phyloP scores from a whole-genome alignment of 2,888 invertebrate genomes.

The Leptinotarsa rubiginosa region DNA sequence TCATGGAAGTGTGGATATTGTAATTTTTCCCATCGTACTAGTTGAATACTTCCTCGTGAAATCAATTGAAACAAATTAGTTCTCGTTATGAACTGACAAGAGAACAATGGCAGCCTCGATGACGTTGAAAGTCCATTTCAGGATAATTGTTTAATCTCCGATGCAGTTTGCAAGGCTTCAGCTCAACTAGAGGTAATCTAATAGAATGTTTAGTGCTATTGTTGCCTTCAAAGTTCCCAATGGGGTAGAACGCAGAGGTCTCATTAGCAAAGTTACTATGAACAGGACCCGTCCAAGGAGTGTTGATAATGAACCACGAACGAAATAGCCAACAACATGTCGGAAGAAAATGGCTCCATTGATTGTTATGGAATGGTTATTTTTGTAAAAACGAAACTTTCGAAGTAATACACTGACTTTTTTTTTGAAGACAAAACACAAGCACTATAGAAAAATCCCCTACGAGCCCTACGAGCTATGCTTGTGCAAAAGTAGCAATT shows the following conservation, averaged over 20 bases:
- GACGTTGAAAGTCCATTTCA: conserved; percentile 45
- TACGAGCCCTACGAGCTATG: no score
- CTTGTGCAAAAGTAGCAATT: no score
- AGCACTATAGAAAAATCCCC: no score
- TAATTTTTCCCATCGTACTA: no score
- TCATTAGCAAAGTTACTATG: conserved; percentile 40
- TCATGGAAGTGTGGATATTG: no score
- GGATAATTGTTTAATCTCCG: conserved; percentile 43
- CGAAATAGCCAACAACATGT: background rate
- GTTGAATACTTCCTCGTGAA: background rate
- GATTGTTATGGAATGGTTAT: no score
- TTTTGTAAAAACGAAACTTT: no score
- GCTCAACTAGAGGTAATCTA: conserved; percentile 36
- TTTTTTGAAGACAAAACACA: no score
- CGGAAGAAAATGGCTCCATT: background rate
- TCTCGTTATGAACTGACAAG: conserved; percentile 23
- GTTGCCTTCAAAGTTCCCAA: conserved; percentile 33
- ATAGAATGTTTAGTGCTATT: conserved; percentile 39
- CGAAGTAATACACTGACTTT: no score
- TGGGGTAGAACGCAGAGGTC: conserved; percentile 20
- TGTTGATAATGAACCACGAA: background rate
- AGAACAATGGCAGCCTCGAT: conserved; percentile 40
- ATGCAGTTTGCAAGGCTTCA: conserved; percentile 28
- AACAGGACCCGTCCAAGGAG: conserved; percentile 10
- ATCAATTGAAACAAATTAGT: conserved; percentile 27